These are phyloP conservation scores for Mamestra configurata DNA, from an alignment of 1,140 invertebrate species.

Conservation along the genomic window DNA sequence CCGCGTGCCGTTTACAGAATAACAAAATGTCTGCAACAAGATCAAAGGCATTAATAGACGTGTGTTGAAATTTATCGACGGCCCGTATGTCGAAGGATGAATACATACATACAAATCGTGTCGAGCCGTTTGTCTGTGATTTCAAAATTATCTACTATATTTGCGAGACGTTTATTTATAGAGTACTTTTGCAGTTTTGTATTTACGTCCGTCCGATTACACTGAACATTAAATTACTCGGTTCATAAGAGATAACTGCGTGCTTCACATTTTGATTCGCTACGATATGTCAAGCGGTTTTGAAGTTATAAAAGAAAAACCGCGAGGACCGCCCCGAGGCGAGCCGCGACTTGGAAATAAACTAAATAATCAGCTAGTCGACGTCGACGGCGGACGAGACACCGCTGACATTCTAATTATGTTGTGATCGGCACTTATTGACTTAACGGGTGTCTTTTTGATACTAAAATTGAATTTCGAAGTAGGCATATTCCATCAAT, in stretches of 20 bases:
- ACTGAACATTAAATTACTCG: slow-evolving; percentile 46
- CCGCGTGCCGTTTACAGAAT: slow-evolving; percentile 76
- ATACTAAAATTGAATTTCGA: slow-evolving; percentile 50
- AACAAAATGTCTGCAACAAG: slow-evolving; percentile 78
- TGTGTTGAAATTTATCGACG: slow-evolving; percentile 85
- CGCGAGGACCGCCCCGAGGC: slow-evolving; percentile 38
- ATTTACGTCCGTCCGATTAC: slow-evolving; percentile 44
- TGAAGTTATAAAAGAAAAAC: slow-evolving; percentile 48
- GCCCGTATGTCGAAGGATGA: slow-evolving; percentile 72
- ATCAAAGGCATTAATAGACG: slow-evolving; percentile 85
- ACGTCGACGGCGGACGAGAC: slow-evolving; percentile 57
- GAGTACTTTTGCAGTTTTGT: slow-evolving; percentile 46
- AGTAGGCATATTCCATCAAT: slow-evolving; percentile 21
- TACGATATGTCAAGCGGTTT: slow-evolving; percentile 49
- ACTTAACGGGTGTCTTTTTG: slow-evolving; percentile 64
- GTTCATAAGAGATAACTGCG: slow-evolving; percentile 51
- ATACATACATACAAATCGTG: slow-evolving; percentile 62
- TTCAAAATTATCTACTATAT: slow-evolving; percentile 49
- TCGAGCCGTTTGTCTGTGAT: slow-evolving; percentile 46
- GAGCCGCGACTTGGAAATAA: slow-evolving; percentile 66
- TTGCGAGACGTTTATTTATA: slow-evolving; percentile 45
- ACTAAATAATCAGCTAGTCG: slow-evolving; percentile 71
- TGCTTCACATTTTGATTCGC: slow-evolving; percentile 48
- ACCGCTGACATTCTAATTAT: slow-evolving; percentile 71
- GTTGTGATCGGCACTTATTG: slow-evolving; percentile 62